phyloP scores from a whole-genome alignment of 2,888 invertebrate species.

The Eilema depressum region DNA sequence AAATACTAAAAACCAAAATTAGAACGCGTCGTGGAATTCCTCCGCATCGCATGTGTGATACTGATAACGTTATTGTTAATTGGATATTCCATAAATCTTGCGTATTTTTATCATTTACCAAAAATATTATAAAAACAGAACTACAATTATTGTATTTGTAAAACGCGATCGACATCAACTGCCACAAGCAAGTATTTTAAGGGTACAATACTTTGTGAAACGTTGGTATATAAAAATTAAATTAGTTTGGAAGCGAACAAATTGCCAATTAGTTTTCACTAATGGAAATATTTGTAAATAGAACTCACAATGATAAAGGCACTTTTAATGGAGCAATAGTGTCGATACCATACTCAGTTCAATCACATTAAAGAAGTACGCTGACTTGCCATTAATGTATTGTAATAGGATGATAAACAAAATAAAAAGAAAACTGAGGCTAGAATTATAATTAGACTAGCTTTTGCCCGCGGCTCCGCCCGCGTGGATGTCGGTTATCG shows the following conservation, averaged over 20 bases:
- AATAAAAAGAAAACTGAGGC: not conserved
- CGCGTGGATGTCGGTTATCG: too few species aligned
- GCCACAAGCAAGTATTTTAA: not conserved
- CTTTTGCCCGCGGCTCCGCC: too few species aligned
- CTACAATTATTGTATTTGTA: too few species aligned
- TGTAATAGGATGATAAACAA: not conserved
- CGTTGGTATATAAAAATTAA: not conserved
- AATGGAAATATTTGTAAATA: not conserved
- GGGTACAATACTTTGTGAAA: not conserved
- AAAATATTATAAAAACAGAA: too few species aligned
- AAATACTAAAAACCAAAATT: too few species aligned
- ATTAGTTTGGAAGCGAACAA: not conserved
- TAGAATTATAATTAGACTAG: not conserved
- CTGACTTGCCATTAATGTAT: not conserved
- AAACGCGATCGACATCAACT: not conserved
- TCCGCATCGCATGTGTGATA: too few species aligned
- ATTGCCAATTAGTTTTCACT: not conserved
- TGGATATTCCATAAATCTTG: too few species aligned
- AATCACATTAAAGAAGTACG: not conserved
- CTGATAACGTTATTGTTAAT: too few species aligned
- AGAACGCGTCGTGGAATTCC: too few species aligned
- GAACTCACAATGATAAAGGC: not conserved
- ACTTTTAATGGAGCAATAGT: slow-evolving; percentile 8
- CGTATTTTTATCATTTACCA: too few species aligned
- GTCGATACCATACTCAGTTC: not conserved